phyloP scores from a whole-genome alignment of 2,797 vertebrate genomes.

The Falco berigora region DNA sequence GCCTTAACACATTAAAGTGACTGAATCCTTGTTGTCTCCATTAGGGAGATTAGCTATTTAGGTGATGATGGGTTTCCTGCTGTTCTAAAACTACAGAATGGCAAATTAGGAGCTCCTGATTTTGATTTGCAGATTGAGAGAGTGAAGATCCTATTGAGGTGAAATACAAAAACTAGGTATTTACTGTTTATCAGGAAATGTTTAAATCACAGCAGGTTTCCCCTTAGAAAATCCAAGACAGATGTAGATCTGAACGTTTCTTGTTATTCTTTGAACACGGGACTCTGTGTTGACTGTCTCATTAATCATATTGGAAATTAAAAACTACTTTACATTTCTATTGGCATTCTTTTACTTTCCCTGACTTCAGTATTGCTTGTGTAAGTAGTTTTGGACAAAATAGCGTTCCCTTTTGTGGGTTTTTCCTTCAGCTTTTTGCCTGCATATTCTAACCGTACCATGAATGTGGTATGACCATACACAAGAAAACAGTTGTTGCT shows the following conservation, averaged over 20 bases:
- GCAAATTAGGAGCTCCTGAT: background rate
- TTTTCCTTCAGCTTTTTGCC: background rate
- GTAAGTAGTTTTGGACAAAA: background rate
- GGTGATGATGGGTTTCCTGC: slow-evolving; percentile 31
- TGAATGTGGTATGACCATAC: background rate
- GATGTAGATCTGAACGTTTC: background rate
- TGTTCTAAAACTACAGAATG: background rate
- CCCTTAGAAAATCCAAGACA: slow-evolving; percentile 27
- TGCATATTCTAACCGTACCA: background rate
- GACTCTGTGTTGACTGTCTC: background rate
- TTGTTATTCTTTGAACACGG: background rate
- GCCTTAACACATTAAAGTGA: background rate
- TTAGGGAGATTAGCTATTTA: background rate
- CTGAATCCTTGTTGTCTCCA: background rate
- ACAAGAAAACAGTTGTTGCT: background rate
- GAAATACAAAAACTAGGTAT: background rate
- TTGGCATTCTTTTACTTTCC: background rate
- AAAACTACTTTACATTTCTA: slow-evolving; percentile 12
- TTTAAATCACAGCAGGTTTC: slow-evolving; percentile 23
- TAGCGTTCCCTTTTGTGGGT: background rate
- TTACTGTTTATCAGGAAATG: slow-evolving; percentile 18
- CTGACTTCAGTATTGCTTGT: background rate
- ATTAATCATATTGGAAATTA: slow-evolving; percentile 14
- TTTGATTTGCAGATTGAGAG: background rate
- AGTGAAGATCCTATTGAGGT: background rate